These are phyloP conservation scores for Morelia viridis DNA, from an alignment of 2,797 vertebrate genomes.

Conservation along the genomic window DNA sequence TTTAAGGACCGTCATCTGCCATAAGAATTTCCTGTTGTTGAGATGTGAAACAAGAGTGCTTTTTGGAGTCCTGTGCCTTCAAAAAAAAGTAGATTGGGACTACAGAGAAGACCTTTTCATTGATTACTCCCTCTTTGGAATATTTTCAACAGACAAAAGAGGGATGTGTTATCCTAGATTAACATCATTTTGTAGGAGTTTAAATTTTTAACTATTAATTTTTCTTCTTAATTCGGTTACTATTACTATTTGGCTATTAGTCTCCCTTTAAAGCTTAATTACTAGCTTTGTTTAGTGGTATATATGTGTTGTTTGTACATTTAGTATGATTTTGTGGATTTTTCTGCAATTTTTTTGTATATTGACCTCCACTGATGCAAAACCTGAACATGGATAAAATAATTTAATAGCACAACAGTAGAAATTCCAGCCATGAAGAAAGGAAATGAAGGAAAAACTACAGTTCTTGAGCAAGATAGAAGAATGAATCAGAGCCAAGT, in stretches of 20 bases:
- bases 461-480: too few relatives aligned
- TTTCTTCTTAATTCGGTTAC: not conserved
- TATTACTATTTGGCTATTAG: not conserved
- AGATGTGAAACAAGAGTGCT: not conserved
- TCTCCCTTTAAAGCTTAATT: not conserved
- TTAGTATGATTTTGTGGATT: not conserved
- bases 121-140: not conserved
- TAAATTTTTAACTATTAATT: too few relatives aligned
- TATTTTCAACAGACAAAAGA: not conserved
- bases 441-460: too few relatives aligned
- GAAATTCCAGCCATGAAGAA: too few relatives aligned
- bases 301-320: not conserved
- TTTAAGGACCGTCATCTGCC: not conserved
- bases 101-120: not conserved
- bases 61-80: not conserved
- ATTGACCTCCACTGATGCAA: not conserved
- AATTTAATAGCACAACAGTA: not conserved
- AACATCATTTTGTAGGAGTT: too few relatives aligned
- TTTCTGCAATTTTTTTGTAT: too few relatives aligned
- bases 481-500: too few relatives aligned
- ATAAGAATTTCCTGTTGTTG: not conserved
- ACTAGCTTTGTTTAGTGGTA: not conserved
- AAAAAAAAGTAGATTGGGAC: not conserved
- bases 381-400: not conserved
- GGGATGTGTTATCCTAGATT: too few relatives aligned